Base-by-base conservation (phyloP, 2,888 invertebrate species). In the Iselma pallidipennis region DNA sequence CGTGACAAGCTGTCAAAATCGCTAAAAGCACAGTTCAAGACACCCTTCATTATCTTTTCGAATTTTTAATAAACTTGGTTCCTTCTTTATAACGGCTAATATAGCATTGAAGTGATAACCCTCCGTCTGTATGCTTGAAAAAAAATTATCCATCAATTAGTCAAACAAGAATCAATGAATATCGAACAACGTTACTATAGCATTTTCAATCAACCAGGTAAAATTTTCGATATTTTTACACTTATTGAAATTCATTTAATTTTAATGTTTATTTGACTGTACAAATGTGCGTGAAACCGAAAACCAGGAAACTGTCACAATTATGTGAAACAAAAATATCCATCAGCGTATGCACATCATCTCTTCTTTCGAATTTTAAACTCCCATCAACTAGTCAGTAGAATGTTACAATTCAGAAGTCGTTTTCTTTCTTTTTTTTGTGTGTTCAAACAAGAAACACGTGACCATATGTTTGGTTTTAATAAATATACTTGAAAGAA, bases 361-460 rank as follows among this genome's bases (percentile, higher is more conserved):
- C 19, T 4, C 4, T 16, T 42, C 6, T 42, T 42, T 42, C 19
- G 16, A 42, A 16, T n/a, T 23, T 45, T 23, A 45, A 45, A 45
- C 12, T 21, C 45, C 12, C 21, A 23, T 45, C 21, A 45, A 42
- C 42, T 42, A 42, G 16, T 42, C 42, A 42, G 42, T 42, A 42
- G 19, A 37, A 42, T 19, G 42, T 19, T 42, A 19, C 42, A 42
- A 42, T 42, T 19, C 19, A 19, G 6, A 16, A 16, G 14, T 6
- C 14, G 16, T 37, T 6, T 6, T n/a, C 16, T 14, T 37, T 16
- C 2, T 21, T 0, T 19, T 45, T 10, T 19, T 42, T 19, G 2
- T 42, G 19, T 45, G 45, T 49, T 54, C 59, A 64, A 69, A 69
- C 65, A 66, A 68, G 68, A 68, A 66, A 68, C 68, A 66, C 65